Conservation (phyloP, 2,797 vertebrate species). For the Thripadectes ignobilis region DNA sequence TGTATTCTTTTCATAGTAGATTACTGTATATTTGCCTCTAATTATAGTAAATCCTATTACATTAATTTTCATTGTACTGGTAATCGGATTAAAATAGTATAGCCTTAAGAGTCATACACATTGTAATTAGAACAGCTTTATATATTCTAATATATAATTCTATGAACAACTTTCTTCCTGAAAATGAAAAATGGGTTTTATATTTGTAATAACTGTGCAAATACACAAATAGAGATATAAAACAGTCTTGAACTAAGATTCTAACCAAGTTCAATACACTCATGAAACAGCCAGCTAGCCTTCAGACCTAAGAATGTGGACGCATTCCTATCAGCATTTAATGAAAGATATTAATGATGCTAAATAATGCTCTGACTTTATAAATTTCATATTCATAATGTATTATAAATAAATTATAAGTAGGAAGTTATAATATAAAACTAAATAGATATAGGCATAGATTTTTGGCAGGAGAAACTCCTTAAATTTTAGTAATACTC, state of each 20-base stretch:
- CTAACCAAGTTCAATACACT: neutral
- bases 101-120: neutral
- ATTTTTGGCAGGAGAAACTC: neutral
- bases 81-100: conserved; percentile 60
- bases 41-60: conserved; percentile 67
- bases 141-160: neutral
- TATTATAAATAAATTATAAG: neutral
- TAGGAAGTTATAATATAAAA: neutral
- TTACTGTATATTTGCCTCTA: conserved; percentile 44
- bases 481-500: neutral
- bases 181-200: neutral
- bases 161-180: neutral
- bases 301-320: neutral
- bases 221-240: neutral
- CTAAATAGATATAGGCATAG: neutral
- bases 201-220: neutral
- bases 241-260: neutral
- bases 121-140: neutral
- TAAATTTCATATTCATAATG: neutral
- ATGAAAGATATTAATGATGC: neutral
- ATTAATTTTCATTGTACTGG: conserved; percentile 42
- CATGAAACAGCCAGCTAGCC: neutral
- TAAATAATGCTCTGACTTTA: neutral
- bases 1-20: conserved; percentile 27
- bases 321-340: neutral